Conservation (phyloP, 2,113 vertebrate genomes). For the Trachemys scripta region DNA sequence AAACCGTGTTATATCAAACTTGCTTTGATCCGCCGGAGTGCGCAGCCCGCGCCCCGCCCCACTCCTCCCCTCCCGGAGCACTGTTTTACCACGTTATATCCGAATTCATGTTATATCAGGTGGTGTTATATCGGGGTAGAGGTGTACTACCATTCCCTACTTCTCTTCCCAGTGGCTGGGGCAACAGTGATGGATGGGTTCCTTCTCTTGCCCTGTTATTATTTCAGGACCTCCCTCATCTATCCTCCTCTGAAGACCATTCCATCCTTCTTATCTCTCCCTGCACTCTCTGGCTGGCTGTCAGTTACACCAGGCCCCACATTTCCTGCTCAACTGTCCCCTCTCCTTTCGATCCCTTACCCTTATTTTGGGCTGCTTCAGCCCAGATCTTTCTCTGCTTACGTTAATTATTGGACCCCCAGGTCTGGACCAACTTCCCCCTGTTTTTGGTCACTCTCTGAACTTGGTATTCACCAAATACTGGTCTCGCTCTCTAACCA, state of each 20-base stretch:
- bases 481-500: not conserved
- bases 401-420: not conserved
- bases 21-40: too few relatives aligned
- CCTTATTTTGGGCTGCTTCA: not conserved
- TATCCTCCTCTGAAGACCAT: not conserved
- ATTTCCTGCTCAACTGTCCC: not conserved
- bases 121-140: too few relatives aligned
- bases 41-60: too few relatives aligned
- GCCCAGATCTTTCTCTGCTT: not conserved
- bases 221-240: not conserved
- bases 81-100: too few relatives aligned
- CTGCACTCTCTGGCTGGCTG: not conserved
- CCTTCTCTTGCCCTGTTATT: not conserved
- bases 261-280: not conserved
- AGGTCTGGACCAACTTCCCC: not conserved
- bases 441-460: not conserved
- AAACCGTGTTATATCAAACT: too few relatives aligned
- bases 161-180: not conserved
- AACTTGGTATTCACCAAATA: not conserved
- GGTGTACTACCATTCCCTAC: too few relatives aligned
- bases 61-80: too few relatives aligned
- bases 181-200: not conserved
- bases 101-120: too few relatives aligned
- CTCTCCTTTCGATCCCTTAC: not conserved
- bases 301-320: not conserved